These are phyloP conservation scores for Sorex maritimensis DNA, from an alignment of 2,797 vertebrate genomes.

Conservation along the genomic window DNA sequence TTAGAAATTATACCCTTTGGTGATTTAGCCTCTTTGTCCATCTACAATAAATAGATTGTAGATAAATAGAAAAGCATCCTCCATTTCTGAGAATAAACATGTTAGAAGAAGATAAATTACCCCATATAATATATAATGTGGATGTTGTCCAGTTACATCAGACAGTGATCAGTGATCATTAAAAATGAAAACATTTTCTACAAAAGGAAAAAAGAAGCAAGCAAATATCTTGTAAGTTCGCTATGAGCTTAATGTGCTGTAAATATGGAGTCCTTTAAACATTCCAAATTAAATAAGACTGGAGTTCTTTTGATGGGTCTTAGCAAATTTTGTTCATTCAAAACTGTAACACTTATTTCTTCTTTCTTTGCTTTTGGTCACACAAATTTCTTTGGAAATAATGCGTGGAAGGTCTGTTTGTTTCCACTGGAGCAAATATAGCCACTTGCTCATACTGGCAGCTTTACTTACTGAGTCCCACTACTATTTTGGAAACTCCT, in stretches of 20 bases:
- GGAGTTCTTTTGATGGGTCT: background rate
- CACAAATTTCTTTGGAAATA: conserved; percentile 62
- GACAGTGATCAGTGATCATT: conserved; percentile 65
- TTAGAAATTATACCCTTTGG: conserved; percentile 84
- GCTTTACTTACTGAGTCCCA: conserved; percentile 68
- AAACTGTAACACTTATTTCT: background rate
- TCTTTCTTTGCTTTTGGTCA: conserved; percentile 9
- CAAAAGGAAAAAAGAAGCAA: background rate
- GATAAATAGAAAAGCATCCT: conserved; percentile 79
- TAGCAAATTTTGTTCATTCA: background rate
- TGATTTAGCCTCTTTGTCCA: conserved; percentile 84
- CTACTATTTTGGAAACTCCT: conserved; percentile 73
- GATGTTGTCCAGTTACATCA: conserved; percentile 53
- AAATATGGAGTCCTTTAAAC: conserved; percentile 30
- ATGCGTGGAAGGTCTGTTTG: conserved; percentile 41
- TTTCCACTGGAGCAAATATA: conserved; percentile 70
- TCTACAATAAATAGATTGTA: conserved; percentile 82
- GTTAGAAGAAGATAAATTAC: conserved; percentile 76
- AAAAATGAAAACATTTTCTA: conserved; percentile 74
- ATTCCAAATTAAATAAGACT: background rate
- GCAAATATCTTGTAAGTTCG: conserved; percentile 2
- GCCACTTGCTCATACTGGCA: conserved; percentile 38
- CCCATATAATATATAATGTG: conserved; percentile 37
- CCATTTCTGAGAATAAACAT: conserved; percentile 83
- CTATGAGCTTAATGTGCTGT: background rate